These are phyloP conservation scores for Dascillus cervinus DNA, from an alignment of 2,888 invertebrate species.

Conservation along the genomic window DNA sequence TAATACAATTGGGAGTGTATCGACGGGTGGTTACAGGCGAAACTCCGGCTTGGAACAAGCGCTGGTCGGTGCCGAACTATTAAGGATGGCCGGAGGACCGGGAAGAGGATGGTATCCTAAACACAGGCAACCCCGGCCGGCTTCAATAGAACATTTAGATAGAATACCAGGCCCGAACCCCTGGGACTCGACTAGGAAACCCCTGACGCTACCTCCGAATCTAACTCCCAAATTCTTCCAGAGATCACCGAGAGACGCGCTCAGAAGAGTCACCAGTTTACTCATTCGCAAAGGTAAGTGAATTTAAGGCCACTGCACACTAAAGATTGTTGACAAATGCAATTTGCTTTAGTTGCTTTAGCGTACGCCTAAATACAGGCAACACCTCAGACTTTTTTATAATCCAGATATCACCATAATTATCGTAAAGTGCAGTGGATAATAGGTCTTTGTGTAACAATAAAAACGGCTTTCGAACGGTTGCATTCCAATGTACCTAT, in stretches of 20 bases:
- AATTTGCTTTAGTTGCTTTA: no score
- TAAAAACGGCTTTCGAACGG: no score
- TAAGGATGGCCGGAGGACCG: slow-evolving; percentile 71
- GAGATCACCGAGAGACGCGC: slow-evolving; percentile 78
- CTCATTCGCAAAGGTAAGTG: slow-evolving; percentile 56
- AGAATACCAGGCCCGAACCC: slow-evolving; percentile 51
- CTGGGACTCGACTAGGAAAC: slow-evolving; percentile 62
- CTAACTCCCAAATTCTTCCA: slow-evolving; percentile 85
- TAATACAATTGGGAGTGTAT: slow-evolving; percentile 46
- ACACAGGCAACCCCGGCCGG: slow-evolving; percentile 61
- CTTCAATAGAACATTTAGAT: slow-evolving; percentile 79
- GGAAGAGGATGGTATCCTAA: slow-evolving; percentile 80
- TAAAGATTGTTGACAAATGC: not conserved
- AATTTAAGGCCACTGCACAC: no score
- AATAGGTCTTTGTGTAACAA: no score
- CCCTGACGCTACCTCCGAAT: slow-evolving; percentile 81
- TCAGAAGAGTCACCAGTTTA: slow-evolving; percentile 81
- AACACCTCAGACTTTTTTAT: no score
- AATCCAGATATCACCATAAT: no score
- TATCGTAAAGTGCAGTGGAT: no score
- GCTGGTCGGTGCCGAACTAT: slow-evolving; percentile 69
- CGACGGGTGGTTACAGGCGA: slow-evolving; percentile 28
- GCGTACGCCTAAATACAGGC: no score
- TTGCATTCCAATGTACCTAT: no score
- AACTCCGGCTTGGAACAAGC: slow-evolving; percentile 41